Conservation (phyloP, 1,140 invertebrate genomes). For the Platorchestia sp. region DNA sequence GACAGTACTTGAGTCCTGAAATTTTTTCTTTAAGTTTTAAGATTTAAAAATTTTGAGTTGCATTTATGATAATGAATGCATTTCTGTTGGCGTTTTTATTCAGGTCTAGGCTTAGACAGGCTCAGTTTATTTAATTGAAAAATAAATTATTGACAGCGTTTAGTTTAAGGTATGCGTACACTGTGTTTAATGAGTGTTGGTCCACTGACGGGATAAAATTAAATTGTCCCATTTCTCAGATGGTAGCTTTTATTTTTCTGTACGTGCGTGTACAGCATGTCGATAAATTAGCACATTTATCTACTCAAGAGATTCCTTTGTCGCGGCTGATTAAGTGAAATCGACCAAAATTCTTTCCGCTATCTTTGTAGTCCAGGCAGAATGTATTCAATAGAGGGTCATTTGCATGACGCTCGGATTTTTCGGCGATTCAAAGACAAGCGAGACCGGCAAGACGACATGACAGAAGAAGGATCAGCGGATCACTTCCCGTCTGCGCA, state of each 20-base stretch:
- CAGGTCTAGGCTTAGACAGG: too few relatives aligned
- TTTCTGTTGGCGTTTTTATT: too few relatives aligned
- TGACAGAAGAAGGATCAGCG: not conserved
- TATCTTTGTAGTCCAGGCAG: not conserved
- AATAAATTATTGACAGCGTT: too few relatives aligned
- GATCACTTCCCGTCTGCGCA: not conserved
- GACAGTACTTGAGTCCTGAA: too few relatives aligned
- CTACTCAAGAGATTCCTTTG: not conserved
- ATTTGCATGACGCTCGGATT: constrained; percentile 37
- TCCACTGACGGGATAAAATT: not conserved
- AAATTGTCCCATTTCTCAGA: not conserved
- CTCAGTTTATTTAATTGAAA: too few relatives aligned
- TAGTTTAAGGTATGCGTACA: too few relatives aligned
- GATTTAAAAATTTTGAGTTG: too few relatives aligned
- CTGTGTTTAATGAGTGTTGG: too few relatives aligned
- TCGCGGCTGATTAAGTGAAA: not conserved
- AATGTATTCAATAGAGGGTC: constrained; percentile 38
- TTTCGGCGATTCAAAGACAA: constrained; percentile 32
- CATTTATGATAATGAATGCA: too few relatives aligned
- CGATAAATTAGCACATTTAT: not conserved
- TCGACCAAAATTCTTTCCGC: not conserved
- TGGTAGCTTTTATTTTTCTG: not conserved
- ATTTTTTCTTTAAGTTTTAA: too few relatives aligned
- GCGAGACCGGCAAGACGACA: not conserved
- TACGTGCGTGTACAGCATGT: not conserved